Conservation (phyloP, 2,797 vertebrate genomes). For the Macroramphosus scolopax region DNA sequence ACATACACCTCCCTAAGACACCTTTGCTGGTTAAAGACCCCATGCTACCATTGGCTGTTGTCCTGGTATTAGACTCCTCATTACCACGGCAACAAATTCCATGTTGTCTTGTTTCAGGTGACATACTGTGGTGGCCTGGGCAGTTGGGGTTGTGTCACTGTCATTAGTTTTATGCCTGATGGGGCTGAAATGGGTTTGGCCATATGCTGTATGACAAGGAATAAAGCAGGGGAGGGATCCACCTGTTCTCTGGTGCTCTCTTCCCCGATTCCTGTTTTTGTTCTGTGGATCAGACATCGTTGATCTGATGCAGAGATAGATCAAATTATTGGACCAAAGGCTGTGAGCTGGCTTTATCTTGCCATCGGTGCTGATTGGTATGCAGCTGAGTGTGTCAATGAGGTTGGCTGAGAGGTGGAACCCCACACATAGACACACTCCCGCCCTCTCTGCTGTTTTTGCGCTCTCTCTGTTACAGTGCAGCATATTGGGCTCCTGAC, state of each 20-base stretch:
- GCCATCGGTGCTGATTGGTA: conserved; percentile 69
- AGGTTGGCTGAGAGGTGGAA: conserved; percentile 71
- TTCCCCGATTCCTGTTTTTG: conserved; percentile 26
- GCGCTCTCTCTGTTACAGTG: conserved; percentile 56
- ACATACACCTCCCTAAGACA: conserved; percentile 39
- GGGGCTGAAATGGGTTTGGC: conserved; percentile 53
- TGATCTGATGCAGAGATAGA: conserved; percentile 33
- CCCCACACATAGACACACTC: conserved; percentile 62
- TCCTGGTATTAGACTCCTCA: conserved; percentile 31
- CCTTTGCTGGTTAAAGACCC: conserved; percentile 45
- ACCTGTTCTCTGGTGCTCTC: conserved; percentile 33
- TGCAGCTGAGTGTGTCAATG: conserved; percentile 72
- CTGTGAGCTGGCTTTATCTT: conserved; percentile 49
- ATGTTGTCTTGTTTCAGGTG: conserved; percentile 54
- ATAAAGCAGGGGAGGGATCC: conserved; percentile 47
- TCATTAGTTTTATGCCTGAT: conserved; percentile 53
- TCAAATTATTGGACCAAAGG: conserved; percentile 45
- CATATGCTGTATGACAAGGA: conserved; percentile 56
- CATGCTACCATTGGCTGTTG: conserved; percentile 47
- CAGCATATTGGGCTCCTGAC: conserved; percentile 54
- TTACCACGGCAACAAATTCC: conserved; percentile 53
- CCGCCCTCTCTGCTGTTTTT: conserved; percentile 58
- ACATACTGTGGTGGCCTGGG: conserved; percentile 37
- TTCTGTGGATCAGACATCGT: conserved; percentile 18
- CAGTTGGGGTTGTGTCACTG: conserved; percentile 40